Evolutionary conservation across 2,888 invertebrate species (phyloP).

Genomic region (Melolontha melolontha): DNA sequence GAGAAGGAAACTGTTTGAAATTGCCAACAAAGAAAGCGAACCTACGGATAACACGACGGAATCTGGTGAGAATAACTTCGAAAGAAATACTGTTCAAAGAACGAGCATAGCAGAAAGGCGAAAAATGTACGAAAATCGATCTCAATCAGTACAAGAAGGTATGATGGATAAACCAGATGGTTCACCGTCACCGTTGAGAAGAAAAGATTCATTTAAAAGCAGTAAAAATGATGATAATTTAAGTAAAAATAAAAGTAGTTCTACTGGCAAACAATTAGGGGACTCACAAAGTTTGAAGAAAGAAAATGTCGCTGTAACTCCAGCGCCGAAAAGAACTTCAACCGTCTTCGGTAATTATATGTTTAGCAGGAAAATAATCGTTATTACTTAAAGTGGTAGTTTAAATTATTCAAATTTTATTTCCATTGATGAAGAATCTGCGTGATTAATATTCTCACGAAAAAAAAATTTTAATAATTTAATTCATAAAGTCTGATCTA

Average conservation of each 20-base stretch:
- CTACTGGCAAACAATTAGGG: constrained; percentile 66
- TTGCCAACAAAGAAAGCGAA: constrained; percentile 61
- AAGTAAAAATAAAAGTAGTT: constrained; percentile 60
- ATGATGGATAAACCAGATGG: constrained; percentile 71
- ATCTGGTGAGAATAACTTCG: constrained; percentile 69
- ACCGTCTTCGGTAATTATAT: constrained; percentile 81
- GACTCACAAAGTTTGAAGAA: constrained; percentile 65
- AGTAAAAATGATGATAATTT: constrained; percentile 67
- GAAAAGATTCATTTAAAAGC: constrained; percentile 78
- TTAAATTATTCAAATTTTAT: too few relatives aligned
- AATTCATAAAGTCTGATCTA: too few relatives aligned
- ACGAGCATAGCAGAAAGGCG: constrained; percentile 83
- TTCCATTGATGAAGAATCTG: too few relatives aligned
- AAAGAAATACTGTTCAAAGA: constrained; percentile 73
- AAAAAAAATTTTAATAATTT: too few relatives aligned
- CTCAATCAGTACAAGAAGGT: constrained; percentile 73
- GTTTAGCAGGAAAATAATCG: too few relatives aligned
- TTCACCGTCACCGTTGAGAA: constrained; percentile 81
- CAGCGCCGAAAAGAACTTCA: constrained; percentile 84
- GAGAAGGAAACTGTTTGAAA: constrained; percentile 80
- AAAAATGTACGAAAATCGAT: constrained; percentile 81
- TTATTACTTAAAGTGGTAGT: too few relatives aligned
- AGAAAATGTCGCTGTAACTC: constrained; percentile 64
- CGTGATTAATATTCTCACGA: too few relatives aligned
- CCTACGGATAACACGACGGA: constrained; percentile 65